These are phyloP conservation scores for Drosophila kikkawai DNA, from an alignment of 1,140 invertebrate species.

Conservation along the genomic window DNA sequence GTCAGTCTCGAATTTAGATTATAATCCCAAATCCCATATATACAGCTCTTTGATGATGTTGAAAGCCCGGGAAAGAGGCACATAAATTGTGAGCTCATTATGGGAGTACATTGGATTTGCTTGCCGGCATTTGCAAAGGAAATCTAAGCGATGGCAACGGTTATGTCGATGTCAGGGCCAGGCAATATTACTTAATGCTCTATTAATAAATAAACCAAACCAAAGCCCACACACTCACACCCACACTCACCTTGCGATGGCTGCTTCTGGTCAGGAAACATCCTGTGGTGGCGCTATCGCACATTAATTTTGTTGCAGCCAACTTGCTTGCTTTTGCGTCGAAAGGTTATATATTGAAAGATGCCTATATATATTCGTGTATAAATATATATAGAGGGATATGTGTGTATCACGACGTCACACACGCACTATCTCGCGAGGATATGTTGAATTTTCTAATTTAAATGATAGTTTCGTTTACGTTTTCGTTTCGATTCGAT, in stretches of 20 bases:
- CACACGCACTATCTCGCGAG: conserved; percentile 13
- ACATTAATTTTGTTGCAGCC: conserved; percentile 87
- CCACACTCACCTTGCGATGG: conserved; percentile 86
- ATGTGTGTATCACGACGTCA: conserved; percentile 18
- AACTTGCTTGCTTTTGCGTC: conserved; percentile 48
- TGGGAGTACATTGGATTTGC: conserved; percentile 15
- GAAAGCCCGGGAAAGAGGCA: neutral
- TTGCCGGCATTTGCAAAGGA: neutral
- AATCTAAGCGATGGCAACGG: neutral
- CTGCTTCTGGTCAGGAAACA: conserved; percentile 88
- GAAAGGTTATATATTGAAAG: conserved; percentile 38
- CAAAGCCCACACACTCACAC: conserved; percentile 17
- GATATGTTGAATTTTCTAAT: conserved; percentile 53
- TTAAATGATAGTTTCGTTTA: conserved; percentile 58
- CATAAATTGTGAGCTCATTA: conserved; percentile 19
- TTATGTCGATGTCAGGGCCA: conserved; percentile 7
- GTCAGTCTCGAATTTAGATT: conserved; percentile 11
- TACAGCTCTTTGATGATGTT: conserved; percentile 5
- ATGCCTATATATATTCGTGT: conserved; percentile 30
- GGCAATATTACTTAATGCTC: conserved; percentile 46
- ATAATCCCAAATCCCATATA: conserved; percentile 7
- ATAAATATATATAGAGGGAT: conserved; percentile 12
- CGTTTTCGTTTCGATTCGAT: conserved; percentile 28
- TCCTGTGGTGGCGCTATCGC: conserved; percentile 88
- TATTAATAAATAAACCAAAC: conserved; percentile 51